Conservation (phyloP, 2,113 vertebrate genomes). For the Mus pahari region DNA sequence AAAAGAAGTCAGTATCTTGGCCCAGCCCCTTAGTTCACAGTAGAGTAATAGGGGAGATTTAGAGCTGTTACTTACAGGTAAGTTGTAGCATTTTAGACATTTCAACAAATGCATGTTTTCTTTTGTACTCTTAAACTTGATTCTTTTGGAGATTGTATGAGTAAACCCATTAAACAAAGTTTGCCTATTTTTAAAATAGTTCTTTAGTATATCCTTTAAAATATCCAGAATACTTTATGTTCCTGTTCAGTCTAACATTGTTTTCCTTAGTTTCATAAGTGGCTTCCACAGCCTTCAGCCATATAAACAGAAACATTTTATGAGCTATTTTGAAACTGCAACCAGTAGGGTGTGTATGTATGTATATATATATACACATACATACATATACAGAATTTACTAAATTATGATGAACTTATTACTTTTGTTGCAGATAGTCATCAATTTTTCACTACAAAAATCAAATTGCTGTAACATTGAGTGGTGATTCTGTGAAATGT, state of each 20-base stretch:
- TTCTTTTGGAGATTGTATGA: constrained; percentile 36
- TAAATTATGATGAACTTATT: constrained; percentile 23
- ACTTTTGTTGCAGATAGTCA: constrained; percentile 16
- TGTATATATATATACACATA: too few species aligned
- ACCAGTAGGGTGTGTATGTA: background rate
- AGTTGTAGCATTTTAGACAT: background rate
- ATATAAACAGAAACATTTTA: background rate
- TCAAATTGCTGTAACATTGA: background rate
- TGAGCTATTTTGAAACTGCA: background rate
- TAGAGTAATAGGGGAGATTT: background rate
- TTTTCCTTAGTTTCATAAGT: background rate
- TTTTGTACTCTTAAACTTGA: background rate
- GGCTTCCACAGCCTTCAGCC: background rate
- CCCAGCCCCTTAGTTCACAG: background rate
- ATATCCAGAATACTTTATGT: background rate
- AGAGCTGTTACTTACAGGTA: background rate
- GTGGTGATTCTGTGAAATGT: constrained; percentile 8
- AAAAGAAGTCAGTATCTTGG: background rate
- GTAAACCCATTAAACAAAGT: background rate
- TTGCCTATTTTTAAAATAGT: background rate
- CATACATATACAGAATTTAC: background rate
- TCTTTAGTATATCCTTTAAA: background rate
- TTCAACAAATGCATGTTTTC: background rate
- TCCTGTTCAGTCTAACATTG: background rate
- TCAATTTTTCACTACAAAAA: constrained; percentile 22